phyloP scores from a whole-genome alignment of 2,797 vertebrate species.

The Spea hammondii region DNA sequence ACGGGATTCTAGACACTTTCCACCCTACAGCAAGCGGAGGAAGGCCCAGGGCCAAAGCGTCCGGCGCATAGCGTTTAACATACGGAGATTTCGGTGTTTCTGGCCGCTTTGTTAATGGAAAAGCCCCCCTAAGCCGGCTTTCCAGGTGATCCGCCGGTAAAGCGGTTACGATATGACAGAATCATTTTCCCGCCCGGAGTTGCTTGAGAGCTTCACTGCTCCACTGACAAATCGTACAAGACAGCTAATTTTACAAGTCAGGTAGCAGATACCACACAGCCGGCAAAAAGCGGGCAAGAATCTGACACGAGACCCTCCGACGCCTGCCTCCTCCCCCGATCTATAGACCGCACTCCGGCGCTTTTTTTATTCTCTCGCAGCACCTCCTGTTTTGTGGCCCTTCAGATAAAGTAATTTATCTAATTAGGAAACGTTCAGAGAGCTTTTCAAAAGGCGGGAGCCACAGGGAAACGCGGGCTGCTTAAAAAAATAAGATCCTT shows the following conservation, averaged over 20 bases:
- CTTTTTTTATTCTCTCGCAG: conserved; percentile 65
- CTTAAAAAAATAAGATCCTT: conserved; percentile 54
- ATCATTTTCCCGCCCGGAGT: conserved; percentile 47
- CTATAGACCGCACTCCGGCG: conserved; percentile 48
- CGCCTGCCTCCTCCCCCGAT: conserved; percentile 39
- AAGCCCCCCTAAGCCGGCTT: neutral
- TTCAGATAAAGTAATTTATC: conserved; percentile 70
- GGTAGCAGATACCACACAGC: conserved; percentile 71
- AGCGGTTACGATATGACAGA: conserved; percentile 39
- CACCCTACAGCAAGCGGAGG: neutral
- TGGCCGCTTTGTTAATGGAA: neutral
- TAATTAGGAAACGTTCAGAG: conserved; percentile 71
- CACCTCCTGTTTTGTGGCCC: conserved; percentile 69
- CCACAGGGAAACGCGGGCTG: conserved; percentile 63
- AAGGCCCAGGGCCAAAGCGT: too few relatives aligned
- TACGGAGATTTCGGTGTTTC: neutral
- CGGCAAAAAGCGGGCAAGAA: conserved; percentile 65
- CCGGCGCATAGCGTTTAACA: neutral
- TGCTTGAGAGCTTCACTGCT: conserved; percentile 63
- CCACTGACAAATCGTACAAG: conserved; percentile 71
- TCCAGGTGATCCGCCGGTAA: conserved; percentile 35
- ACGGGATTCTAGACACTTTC: conserved; percentile 2
- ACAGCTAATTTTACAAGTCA: conserved; percentile 78
- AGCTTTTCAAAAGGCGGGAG: conserved; percentile 62
- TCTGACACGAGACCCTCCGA: conserved; percentile 41